phyloP scores from a whole-genome alignment of 2,797 vertebrate genomes.

The Sus cebifrons region DNA sequence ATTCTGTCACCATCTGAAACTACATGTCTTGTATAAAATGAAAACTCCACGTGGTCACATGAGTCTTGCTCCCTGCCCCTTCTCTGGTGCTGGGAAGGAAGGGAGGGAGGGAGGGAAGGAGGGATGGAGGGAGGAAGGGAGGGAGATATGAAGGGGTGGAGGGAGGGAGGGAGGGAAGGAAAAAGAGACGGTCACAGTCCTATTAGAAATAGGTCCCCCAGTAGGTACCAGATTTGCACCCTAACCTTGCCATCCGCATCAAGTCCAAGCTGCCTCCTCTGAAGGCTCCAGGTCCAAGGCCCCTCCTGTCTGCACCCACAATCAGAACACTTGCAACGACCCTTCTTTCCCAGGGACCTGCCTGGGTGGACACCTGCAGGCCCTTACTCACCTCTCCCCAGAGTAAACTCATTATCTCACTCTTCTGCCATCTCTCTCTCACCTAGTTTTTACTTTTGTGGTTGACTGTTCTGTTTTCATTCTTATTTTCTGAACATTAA shows the following conservation, averaged over 20 bases:
- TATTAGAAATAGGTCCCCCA: neutral
- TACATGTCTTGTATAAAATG: neutral
- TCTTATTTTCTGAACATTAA: constrained; percentile 38
- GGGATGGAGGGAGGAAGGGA: neutral
- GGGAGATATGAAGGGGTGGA: too few species aligned
- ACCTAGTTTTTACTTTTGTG: neutral
- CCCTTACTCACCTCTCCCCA: neutral
- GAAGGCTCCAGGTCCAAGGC: neutral
- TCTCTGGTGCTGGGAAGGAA: neutral
- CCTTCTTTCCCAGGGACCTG: neutral
- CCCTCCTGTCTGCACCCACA: neutral
- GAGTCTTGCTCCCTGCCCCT: neutral
- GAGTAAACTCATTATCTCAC: neutral
- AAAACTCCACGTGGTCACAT: neutral
- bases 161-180: neutral
- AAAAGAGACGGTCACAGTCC: neutral
- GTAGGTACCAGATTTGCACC: neutral
- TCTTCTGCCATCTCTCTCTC: neutral
- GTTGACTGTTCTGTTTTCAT: neutral
- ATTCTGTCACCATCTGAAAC: neutral
- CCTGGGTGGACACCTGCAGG: neutral
- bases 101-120: neutral
- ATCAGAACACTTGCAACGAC: neutral
- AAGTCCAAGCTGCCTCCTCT: neutral
- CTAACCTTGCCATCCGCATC: neutral